Percentiles rank a stretch among this genome's conserved stretches.
These are phyloP conservation scores for Remorina albescens DNA, from an alignment of 2,797 vertebrate species.

Conservation along the genomic window DNA sequence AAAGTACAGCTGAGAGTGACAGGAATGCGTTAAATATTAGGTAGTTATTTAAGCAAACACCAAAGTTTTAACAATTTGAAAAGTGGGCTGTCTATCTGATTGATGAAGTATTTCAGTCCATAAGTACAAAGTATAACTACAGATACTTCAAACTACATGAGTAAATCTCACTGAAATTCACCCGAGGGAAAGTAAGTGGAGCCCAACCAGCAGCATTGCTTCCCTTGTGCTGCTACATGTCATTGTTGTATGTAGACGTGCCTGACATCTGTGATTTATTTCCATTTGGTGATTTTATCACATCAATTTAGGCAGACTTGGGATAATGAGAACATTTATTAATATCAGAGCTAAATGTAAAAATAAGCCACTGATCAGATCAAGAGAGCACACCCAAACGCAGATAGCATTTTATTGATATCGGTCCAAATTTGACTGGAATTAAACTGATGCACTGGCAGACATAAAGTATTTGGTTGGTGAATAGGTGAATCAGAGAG, in stretches of 20 bases:
- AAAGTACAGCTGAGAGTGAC: background rate
- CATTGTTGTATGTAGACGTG: constrained; percentile 9
- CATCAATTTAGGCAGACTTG: background rate
- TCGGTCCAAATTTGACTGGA: background rate
- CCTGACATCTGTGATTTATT: constrained; percentile 8
- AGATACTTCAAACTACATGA: background rate
- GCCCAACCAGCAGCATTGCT: background rate
- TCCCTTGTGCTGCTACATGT: background rate
- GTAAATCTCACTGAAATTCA: background rate
- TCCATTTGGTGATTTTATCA: constrained; percentile 28
- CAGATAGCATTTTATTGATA: background rate
- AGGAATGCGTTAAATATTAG: background rate
- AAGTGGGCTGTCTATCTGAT: no score
- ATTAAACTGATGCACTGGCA: background rate
- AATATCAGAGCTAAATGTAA: constrained; percentile 32
- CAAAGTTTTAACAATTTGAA: background rate
- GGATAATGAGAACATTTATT: constrained; percentile 33
- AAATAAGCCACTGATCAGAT: constrained; percentile 10
- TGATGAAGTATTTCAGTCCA: background rate
- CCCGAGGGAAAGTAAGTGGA: background rate
- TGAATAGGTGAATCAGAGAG: background rate
- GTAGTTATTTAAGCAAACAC: background rate
- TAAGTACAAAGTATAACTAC: background rate
- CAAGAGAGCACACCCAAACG: constrained; percentile 4
- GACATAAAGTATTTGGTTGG: constrained; percentile 2